Evolutionary conservation across 2,797 vertebrate species (phyloP).

Genomic region (Eulemur mongoz): DNA sequence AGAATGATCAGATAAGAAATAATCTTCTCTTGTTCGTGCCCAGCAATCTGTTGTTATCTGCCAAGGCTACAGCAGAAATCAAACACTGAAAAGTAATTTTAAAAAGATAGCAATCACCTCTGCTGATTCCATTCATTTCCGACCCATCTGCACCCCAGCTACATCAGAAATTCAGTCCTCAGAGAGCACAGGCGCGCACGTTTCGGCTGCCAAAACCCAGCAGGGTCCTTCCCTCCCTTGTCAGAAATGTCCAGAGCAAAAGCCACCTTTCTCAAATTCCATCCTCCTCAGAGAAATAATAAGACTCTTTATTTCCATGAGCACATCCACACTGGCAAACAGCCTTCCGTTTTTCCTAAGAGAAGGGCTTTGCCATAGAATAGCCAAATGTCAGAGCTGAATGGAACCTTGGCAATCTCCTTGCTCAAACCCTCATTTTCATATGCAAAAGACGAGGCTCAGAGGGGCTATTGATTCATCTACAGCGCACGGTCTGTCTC

Average conservation of each 20-base stretch:
- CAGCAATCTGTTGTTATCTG: neutral
- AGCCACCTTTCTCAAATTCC: neutral
- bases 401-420: neutral
- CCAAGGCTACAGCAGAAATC: conserved; percentile 45
- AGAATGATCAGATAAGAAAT: neutral
- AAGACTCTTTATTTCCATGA: neutral
- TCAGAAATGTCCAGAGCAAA: neutral
- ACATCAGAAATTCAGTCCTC: neutral
- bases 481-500: neutral
- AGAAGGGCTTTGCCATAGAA: neutral
- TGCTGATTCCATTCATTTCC: fast-evolving
- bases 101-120: neutral
- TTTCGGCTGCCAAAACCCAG: neutral
- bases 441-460: neutral
- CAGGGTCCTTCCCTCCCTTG: neutral
- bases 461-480: neutral
- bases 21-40: neutral
- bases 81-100: neutral
- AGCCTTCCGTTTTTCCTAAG: neutral
- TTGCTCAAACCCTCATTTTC: neutral
- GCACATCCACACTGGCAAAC: neutral
- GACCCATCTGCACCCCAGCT: fast-evolving
- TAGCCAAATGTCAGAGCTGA: neutral
- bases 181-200: neutral
- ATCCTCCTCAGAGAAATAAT: conserved; percentile 14